Evolutionary conservation across 1,140 invertebrate species (phyloP).

Genomic region (Orchestia grillus): DNA sequence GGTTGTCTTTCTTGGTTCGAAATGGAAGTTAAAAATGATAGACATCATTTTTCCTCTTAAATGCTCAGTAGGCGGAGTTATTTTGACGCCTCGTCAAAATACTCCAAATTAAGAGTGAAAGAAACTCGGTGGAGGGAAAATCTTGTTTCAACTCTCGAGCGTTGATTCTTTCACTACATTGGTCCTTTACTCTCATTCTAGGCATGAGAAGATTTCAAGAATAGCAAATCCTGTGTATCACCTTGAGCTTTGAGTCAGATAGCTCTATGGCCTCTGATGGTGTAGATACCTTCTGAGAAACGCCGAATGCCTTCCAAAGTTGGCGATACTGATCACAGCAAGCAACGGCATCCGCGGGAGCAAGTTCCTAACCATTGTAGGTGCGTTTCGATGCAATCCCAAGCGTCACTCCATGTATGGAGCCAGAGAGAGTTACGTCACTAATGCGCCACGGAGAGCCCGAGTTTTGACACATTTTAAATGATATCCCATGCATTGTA

Average conservation of each 20-base stretch:
- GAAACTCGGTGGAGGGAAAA: neutral
- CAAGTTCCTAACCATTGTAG: neutral
- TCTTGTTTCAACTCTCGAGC: neutral
- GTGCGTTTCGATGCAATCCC: neutral
- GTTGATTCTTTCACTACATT: neutral
- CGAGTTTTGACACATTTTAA: neutral
- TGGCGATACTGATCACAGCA: neutral
- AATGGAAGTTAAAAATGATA: neutral
- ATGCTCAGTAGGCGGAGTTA: neutral
- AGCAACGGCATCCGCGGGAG: neutral
- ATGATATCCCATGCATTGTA: neutral
- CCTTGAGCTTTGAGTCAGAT: neutral
- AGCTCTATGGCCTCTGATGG: neutral
- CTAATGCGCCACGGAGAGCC: neutral
- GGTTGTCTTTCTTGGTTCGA: no score
- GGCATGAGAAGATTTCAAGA: neutral
- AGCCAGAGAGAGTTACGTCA: neutral
- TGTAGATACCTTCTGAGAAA: neutral
- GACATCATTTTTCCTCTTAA: neutral
- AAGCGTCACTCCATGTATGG: neutral
- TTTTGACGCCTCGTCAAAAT: neutral
- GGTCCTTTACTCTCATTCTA: neutral
- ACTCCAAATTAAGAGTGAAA: neutral
- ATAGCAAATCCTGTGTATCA: neutral
- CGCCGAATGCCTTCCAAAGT: neutral